Conservation (phyloP, 1,140 invertebrate genomes). For the Ptiloglossa arizonensis region DNA sequence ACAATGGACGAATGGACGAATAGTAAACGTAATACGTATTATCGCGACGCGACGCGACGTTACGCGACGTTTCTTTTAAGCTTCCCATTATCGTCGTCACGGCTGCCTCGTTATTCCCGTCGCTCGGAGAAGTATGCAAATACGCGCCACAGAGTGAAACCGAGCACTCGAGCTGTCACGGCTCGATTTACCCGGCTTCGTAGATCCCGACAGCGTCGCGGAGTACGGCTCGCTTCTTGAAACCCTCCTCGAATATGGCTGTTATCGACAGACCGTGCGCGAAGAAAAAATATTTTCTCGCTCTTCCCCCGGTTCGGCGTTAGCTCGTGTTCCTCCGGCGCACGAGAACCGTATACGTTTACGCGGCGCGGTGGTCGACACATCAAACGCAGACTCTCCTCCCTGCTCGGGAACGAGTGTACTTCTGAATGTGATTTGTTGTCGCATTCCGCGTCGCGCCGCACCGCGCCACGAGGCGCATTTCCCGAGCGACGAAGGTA, state of each 20-base stretch:
- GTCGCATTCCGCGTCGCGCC: slow-evolving; percentile 25
- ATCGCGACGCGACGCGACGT: no score
- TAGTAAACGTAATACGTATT: not conserved
- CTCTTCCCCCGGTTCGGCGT: not conserved
- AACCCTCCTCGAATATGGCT: slow-evolving; percentile 54
- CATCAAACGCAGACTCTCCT: slow-evolving; percentile 56
- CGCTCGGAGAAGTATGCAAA: slow-evolving; percentile 32
- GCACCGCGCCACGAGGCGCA: not conserved
- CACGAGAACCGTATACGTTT: not conserved
- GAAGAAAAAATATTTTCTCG: slow-evolving; percentile 61
- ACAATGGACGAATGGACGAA: slow-evolving; percentile 13
- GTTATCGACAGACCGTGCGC: slow-evolving; percentile 60
- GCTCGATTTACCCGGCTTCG: slow-evolving; percentile 49
- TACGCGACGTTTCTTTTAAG: slow-evolving; percentile 8
- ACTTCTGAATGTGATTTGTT: slow-evolving; percentile 61
- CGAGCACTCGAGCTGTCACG: slow-evolving; percentile 58
- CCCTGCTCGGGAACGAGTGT: slow-evolving; percentile 34
- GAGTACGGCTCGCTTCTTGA: slow-evolving; percentile 24
- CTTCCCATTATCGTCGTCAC: not conserved
- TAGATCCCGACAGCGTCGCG: slow-evolving; percentile 46
- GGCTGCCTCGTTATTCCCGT: not conserved
- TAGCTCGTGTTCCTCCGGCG: not conserved
- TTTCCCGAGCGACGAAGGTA: slow-evolving; percentile 11
- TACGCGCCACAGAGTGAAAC: slow-evolving; percentile 41
- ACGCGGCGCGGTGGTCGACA: slow-evolving; percentile 29